These are phyloP conservation scores for Sebastes itinus DNA, from an alignment of 2,797 vertebrate genomes.

Conservation along the genomic window DNA sequence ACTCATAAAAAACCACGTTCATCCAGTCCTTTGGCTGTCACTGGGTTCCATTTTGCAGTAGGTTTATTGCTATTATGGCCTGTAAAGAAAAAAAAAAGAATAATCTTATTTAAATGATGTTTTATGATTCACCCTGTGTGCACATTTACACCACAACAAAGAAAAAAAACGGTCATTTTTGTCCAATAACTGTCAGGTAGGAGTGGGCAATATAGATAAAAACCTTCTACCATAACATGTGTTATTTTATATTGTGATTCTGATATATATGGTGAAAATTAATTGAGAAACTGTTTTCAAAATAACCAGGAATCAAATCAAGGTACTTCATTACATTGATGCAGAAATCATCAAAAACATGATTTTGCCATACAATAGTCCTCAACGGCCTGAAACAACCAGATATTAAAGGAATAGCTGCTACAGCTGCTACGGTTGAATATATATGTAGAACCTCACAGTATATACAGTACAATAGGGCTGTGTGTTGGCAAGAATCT, in stretches of 20 bases:
- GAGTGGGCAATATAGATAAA: neutral
- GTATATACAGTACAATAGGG: neutral
- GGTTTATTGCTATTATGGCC: constrained; percentile 86
- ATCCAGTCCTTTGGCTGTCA: constrained; percentile 84
- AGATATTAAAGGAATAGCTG: neutral
- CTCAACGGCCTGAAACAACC: neutral
- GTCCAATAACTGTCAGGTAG: neutral
- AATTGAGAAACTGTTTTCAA: neutral
- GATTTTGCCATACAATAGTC: neutral
- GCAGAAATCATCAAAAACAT: neutral
- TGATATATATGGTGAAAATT: neutral
- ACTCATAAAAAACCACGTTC: constrained; percentile 84
- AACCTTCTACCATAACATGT: neutral
- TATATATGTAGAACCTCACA: neutral
- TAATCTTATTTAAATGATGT: constrained; percentile 27
- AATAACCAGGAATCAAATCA: neutral
- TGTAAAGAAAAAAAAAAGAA: constrained; percentile 55
- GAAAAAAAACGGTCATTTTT: constrained; percentile 12
- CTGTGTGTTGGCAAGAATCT: no score
- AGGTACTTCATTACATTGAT: neutral
- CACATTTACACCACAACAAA: constrained; percentile 22
- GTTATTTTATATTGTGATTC: neutral
- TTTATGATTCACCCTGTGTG: constrained; percentile 10
- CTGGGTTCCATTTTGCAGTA: constrained; percentile 86
- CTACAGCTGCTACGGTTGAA: neutral